Conservation (phyloP, 2,113 vertebrate genomes). For the Martes martes region DNA sequence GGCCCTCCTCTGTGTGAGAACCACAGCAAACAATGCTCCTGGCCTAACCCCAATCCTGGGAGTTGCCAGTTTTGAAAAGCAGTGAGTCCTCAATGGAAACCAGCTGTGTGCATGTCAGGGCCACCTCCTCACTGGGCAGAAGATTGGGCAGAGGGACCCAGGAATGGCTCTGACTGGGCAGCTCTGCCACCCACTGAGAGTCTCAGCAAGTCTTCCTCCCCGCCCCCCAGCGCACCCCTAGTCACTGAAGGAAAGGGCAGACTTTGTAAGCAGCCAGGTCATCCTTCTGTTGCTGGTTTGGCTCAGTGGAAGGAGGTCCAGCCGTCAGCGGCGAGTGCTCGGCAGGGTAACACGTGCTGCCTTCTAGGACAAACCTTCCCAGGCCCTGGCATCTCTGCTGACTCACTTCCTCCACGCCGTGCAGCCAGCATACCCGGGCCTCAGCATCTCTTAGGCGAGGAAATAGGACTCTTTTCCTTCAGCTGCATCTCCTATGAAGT, state of each 20-base stretch:
- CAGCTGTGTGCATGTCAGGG: neutral
- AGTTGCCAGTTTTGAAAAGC: neutral
- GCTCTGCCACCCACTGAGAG: neutral
- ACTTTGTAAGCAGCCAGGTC: neutral
- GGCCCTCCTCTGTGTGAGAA: too few species aligned
- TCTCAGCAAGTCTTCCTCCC: neutral
- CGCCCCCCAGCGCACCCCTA: neutral
- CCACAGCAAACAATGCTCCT: neutral
- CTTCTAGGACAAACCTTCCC: neutral
- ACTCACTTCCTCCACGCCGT: neutral
- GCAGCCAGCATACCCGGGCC: neutral
- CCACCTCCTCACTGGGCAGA: neutral
- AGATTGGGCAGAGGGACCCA: neutral
- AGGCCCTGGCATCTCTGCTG: neutral
- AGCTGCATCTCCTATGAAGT: neutral
- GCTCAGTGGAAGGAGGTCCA: neutral
- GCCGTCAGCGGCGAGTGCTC: too few species aligned
- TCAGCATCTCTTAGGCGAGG: neutral
- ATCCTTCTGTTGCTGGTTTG: neutral
- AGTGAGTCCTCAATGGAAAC: neutral
- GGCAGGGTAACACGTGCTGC: rapidly evolving
- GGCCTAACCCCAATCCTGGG: neutral
- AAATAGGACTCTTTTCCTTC: neutral
- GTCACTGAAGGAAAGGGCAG: neutral
- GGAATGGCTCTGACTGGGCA: neutral